Evolutionary conservation across 1,140 invertebrate species (phyloP).

Genomic region (Heliconius nattereri): DNA sequence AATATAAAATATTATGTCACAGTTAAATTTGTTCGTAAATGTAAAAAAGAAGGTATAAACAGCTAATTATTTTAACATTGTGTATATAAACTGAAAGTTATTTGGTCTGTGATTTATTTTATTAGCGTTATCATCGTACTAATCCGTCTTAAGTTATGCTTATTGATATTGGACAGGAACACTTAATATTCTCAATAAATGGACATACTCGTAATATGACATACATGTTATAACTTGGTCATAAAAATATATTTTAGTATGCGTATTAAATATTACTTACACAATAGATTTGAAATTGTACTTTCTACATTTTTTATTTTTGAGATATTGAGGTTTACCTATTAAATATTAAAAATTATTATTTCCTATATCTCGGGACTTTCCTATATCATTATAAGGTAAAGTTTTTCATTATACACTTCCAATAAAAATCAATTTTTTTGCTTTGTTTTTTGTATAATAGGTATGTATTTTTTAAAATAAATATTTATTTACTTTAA

Average conservation of each 20-base stretch:
- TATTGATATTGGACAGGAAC: background rate
- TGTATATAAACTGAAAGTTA: background rate
- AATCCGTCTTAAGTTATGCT: background rate
- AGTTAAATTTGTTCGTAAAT: background rate
- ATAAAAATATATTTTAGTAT: background rate
- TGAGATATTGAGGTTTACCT: background rate
- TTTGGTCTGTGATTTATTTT: background rate
- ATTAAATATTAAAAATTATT: background rate
- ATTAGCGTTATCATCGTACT: background rate
- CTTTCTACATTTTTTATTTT: background rate
- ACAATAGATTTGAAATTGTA: background rate
- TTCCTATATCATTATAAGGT: background rate
- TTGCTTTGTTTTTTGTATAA: background rate
- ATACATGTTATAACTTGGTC: background rate
- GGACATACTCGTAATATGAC: background rate
- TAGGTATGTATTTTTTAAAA: background rate
- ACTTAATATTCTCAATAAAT: background rate
- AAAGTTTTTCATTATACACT: no score
- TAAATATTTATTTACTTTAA: no score
- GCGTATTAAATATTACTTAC: background rate
- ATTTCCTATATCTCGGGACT: background rate
- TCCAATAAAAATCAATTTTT: no score
- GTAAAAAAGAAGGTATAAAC: no score
- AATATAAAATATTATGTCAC: background rate
- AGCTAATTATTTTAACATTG: background rate